These are phyloP conservation scores for Dryadula phaetusa DNA, from an alignment of 2,888 invertebrate species.

Conservation along the genomic window DNA sequence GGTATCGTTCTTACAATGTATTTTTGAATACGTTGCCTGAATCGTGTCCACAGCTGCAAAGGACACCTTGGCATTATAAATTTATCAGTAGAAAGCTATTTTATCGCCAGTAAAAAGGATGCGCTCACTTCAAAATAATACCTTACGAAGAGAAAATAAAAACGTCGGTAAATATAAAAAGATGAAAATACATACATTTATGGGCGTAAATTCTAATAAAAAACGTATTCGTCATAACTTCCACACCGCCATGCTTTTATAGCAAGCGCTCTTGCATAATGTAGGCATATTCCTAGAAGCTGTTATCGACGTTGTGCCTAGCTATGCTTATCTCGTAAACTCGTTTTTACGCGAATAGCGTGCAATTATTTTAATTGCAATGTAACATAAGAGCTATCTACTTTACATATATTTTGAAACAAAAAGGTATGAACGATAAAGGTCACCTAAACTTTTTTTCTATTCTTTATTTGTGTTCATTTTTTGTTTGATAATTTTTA, in stretches of 20 bases:
- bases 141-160: background rate
- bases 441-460: too few relatives aligned
- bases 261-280: constrained; percentile 47
- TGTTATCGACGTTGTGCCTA: constrained; percentile 39
- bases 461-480: too few relatives aligned
- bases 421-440: too few relatives aligned
- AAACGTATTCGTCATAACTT: constrained; percentile 39
- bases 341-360: constrained; percentile 19
- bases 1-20: background rate
- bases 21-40: constrained; percentile 2
- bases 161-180: constrained; percentile 21
- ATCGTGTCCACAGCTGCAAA: constrained; percentile 18
- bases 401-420: too few relatives aligned
- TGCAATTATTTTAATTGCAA: constrained; percentile 19
- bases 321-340: constrained; percentile 38
- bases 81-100: constrained; percentile 15
- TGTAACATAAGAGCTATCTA: background rate
- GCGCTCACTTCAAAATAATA: background rate
- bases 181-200: constrained; percentile 27
- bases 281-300: constrained; percentile 45
- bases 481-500: too few relatives aligned
- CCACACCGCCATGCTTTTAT: constrained; percentile 44
- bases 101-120: background rate
- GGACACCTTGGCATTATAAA: constrained; percentile 18
- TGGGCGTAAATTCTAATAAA: constrained; percentile 35